These are phyloP conservation scores for Megamerina dolium DNA, from an alignment of 2,888 invertebrate genomes.

Conservation along the genomic window DNA sequence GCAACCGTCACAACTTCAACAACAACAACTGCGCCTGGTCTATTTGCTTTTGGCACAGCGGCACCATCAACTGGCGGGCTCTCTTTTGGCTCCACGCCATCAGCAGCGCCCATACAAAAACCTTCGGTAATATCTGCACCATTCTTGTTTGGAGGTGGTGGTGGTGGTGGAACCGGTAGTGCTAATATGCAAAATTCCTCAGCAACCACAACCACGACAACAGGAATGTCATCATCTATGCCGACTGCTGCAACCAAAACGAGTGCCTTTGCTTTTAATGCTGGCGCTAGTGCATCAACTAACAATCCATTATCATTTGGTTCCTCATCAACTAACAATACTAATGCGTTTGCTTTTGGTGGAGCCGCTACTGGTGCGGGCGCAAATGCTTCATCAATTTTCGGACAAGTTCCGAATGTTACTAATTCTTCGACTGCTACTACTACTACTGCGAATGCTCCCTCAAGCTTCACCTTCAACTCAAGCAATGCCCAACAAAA, in stretches of 20 bases:
- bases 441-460: background rate
- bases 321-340: background rate
- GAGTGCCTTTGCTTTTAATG: constrained; percentile 8
- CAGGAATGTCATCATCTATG: background rate
- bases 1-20: background rate
- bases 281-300: constrained; percentile 7
- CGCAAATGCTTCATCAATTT: background rate
- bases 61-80: background rate
- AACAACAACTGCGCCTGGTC: background rate
- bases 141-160: constrained; percentile 5
- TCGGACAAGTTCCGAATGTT: no score
- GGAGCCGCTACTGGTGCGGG: constrained; percentile 5
- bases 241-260: background rate
- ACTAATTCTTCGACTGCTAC: constrained; percentile 7
- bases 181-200: background rate
- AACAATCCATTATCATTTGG: constrained; percentile 13
- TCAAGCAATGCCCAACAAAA: background rate
- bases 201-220: constrained; percentile 6
- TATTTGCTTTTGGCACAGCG: constrained; percentile 3
- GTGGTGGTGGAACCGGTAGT: background rate
- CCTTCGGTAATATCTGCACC: background rate
- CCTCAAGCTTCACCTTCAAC: constrained; percentile 1
- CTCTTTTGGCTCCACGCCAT: constrained; percentile 1
- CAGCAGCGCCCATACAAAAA: background rate
- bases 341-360: constrained; percentile 10